phyloP scores from a whole-genome alignment of 2,113 vertebrate species.

The Centropus unirufus region DNA sequence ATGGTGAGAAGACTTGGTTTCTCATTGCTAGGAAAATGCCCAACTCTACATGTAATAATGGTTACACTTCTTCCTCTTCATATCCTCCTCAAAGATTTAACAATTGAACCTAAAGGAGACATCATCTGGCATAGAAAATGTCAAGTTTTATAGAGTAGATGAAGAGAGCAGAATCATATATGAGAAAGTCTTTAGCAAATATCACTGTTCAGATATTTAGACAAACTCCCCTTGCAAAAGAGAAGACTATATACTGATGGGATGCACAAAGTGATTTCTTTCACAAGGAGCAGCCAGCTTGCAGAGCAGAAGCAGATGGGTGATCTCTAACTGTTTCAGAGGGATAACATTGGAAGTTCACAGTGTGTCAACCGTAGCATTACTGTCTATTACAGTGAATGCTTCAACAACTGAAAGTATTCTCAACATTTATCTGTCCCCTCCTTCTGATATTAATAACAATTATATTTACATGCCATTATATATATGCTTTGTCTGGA shows the following conservation, averaged over 20 bases:
- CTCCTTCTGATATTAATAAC: not conserved
- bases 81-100: not conserved
- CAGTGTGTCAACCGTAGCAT: not conserved
- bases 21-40: not conserved
- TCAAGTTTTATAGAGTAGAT: not conserved
- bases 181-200: not conserved
- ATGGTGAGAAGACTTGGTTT: not conserved
- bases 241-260: not conserved
- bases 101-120: not conserved
- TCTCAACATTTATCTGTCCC: not conserved
- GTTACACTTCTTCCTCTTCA: not conserved
- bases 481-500: not conserved
- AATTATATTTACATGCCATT: not conserved
- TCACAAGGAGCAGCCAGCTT: not conserved
- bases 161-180: not conserved
- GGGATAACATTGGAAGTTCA: not conserved
- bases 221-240: not conserved
- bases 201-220: not conserved
- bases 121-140: not conserved
- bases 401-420: not conserved
- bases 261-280: not conserved
- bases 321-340: not conserved
- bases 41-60: not conserved
- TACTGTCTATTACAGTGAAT: not conserved
- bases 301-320: conserved; percentile 19